A percentile compares a stretch with the other conserved stretches of the same genome.
phyloP scores from a whole-genome alignment of 2,888 invertebrate genomes.

The Coleophora flavipennella region DNA sequence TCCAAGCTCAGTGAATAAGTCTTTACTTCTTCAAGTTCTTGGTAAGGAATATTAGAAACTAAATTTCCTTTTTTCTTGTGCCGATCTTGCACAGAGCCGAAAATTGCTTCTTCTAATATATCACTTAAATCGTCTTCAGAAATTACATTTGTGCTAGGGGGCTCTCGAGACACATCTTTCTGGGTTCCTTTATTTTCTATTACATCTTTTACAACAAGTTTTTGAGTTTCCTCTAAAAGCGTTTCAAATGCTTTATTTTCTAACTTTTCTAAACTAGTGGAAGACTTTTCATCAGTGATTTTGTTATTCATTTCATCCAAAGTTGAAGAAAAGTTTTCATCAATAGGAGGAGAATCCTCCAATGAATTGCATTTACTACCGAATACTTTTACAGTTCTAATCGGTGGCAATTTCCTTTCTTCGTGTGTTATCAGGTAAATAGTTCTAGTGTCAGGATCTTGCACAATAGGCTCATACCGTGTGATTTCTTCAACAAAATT shows the following conservation, averaged over 20 bases:
- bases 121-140: slow-evolving; percentile 29
- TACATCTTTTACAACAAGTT: background rate
- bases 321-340: slow-evolving; percentile 19
- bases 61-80: slow-evolving; percentile 20
- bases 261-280: slow-evolving; percentile 22
- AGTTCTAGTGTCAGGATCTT: slow-evolving; percentile 51
- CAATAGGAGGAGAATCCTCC: slow-evolving; percentile 30
- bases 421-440: slow-evolving; percentile 82
- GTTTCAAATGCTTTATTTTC: background rate
- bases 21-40: slow-evolving; percentile 49
- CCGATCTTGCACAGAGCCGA: slow-evolving; percentile 75
- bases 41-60: slow-evolving; percentile 31
- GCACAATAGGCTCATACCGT: slow-evolving; percentile 34
- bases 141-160: slow-evolving; percentile 3
- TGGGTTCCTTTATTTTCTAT: background rate
- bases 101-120: slow-evolving; percentile 69
- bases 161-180: slow-evolving; percentile 1
- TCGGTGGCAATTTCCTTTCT: slow-evolving; percentile 77
- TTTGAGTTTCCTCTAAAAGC: background rate
- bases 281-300: slow-evolving; percentile 35
- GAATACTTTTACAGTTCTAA: slow-evolving; percentile 68
- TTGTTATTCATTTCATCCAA: slow-evolving; percentile 24
- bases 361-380: slow-evolving; percentile 75
- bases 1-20: slow-evolving; percentile 45
- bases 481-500: slow-evolving; percentile 47